These are phyloP conservation scores for Eurytemora carolleeae DNA, from an alignment of 1,140 invertebrate species.

Conservation along the genomic window DNA sequence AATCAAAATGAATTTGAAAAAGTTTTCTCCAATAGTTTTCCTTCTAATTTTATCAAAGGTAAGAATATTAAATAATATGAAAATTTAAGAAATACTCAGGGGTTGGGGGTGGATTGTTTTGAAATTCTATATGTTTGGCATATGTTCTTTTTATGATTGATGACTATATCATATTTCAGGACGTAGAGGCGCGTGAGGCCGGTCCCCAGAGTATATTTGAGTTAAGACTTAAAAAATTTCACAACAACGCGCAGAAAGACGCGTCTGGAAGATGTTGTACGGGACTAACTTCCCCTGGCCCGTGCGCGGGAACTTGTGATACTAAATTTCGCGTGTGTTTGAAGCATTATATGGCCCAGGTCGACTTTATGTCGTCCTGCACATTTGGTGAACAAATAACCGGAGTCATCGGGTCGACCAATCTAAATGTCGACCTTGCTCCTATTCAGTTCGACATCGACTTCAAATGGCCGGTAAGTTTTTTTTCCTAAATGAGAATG, in stretches of 20 bases:
- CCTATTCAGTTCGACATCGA: not conserved
- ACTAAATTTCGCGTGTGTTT: not conserved
- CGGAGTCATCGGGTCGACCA: not conserved
- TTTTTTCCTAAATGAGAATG: not conserved
- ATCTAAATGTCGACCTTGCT: not conserved
- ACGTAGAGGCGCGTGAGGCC: too few relatives aligned
- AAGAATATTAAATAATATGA: too few relatives aligned
- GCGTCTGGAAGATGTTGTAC: not conserved
- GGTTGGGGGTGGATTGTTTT: too few relatives aligned
- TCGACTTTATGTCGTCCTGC: not conserved
- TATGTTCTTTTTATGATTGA: too few relatives aligned
- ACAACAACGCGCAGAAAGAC: not conserved
- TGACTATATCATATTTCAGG: too few relatives aligned
- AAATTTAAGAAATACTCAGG: too few relatives aligned
- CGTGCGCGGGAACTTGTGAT: not conserved
- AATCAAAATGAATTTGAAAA: too few relatives aligned
- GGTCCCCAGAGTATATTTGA: not conserved
- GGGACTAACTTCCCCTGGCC: not conserved
- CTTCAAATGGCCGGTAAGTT: not conserved
- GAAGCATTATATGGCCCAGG: not conserved
- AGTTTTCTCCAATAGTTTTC: too few relatives aligned
- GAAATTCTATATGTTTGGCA: too few relatives aligned
- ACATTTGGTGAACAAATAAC: not conserved
- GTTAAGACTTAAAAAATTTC: not conserved
- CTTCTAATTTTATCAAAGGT: too few relatives aligned